A percentile compares a stretch with the other conserved stretches of the same genome.
These are phyloP conservation scores for Chrysogorgia sp. DNA, from an alignment of 92 coral and sea anemone species.

Conservation along the genomic window DNA sequence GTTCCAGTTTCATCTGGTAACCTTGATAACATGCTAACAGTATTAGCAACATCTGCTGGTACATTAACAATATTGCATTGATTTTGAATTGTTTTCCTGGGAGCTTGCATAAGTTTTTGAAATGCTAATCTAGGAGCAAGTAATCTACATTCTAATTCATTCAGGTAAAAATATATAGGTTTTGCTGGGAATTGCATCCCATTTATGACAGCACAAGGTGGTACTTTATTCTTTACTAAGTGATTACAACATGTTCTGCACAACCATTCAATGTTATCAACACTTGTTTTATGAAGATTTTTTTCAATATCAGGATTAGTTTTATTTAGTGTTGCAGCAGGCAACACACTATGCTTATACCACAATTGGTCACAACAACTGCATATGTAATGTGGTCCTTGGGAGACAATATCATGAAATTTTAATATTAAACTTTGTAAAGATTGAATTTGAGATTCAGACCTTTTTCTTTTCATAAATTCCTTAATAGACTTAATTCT, in stretches of 20 bases:
- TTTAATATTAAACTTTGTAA: slow-evolving; percentile 42
- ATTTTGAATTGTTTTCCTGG: slow-evolving; percentile 66
- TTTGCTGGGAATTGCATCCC: slow-evolving; percentile 33
- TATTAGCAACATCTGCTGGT: slow-evolving; percentile 52
- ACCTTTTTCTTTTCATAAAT: slow-evolving; percentile 39
- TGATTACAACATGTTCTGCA: slow-evolving; percentile 31
- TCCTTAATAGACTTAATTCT: slow-evolving; percentile 15
- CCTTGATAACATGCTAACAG: slow-evolving; percentile 45
- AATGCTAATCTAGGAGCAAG: slow-evolving; percentile 56
- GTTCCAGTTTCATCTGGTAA: slow-evolving; percentile 36
- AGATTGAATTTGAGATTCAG: slow-evolving; percentile 29
- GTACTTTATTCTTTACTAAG: slow-evolving; percentile 37
- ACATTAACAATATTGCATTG: slow-evolving; percentile 70
- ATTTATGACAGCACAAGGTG: slow-evolving; percentile 46
- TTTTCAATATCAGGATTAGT: slow-evolving; percentile 55
- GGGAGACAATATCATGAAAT: slow-evolving; percentile 54
- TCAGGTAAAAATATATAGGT: slow-evolving; percentile 11
- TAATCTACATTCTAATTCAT: slow-evolving; percentile 54
- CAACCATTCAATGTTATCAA: slow-evolving; percentile 47
- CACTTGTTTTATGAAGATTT: slow-evolving; percentile 24
- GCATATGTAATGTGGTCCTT: slow-evolving; percentile 65
- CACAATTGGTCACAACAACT: slow-evolving; percentile 72
- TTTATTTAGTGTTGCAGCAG: slow-evolving; percentile 49
- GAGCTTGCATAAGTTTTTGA: slow-evolving; percentile 44
- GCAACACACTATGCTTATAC: slow-evolving; percentile 64